Percentiles rank a stretch among this genome's conserved stretches.
These are phyloP conservation scores for Glareola pratincola DNA, from an alignment of 2,113 vertebrate species.

Conservation along the genomic window DNA sequence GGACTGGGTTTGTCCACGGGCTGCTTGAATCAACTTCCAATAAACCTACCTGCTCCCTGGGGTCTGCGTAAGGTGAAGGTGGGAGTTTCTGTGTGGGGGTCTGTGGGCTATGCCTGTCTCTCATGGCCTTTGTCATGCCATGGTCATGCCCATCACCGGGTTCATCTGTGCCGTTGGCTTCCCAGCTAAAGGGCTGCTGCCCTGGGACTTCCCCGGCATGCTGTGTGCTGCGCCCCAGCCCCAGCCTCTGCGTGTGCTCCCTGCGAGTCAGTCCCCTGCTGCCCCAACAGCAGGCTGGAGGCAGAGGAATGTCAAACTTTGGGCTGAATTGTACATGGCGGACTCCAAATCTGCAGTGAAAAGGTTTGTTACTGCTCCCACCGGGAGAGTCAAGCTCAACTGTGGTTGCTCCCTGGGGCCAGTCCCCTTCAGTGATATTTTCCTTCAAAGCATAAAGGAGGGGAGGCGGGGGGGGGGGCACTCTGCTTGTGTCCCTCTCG, in stretches of 20 bases:
- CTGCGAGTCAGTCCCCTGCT: background rate
- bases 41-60: background rate
- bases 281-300: background rate
- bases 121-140: background rate
- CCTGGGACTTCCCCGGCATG: background rate
- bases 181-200: background rate
- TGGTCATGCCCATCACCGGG: background rate
- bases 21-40: background rate
- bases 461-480: background rate
- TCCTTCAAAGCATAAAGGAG: background rate
- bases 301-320: background rate
- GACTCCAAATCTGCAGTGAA: background rate
- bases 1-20: background rate
- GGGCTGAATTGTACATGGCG: background rate
- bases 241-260: background rate
- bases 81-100: background rate
- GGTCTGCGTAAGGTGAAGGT: background rate
- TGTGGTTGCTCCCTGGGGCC: background rate
- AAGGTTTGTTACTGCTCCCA: background rate
- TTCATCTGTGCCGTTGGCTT: background rate
- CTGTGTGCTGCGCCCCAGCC: rapidly evolving
- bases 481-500: background rate
- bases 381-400: background rate
- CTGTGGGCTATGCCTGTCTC: background rate
- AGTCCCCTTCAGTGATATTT: background rate